Percentiles rank a stretch among this genome's conserved stretches.
Conservation (phyloP, 2,888 invertebrate genomes). For the Stenchaetothrips biformis region DNA sequence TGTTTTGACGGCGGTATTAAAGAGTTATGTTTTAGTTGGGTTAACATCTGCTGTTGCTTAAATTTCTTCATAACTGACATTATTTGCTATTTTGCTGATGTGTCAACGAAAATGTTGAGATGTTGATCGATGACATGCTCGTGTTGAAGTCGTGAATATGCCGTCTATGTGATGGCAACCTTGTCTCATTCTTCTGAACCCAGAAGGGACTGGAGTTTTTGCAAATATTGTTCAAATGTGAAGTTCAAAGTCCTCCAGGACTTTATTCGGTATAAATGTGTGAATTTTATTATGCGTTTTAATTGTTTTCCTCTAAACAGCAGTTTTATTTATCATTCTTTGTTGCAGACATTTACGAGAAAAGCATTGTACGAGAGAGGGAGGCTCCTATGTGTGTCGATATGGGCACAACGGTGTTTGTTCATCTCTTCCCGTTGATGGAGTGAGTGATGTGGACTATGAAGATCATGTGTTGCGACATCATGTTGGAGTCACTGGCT, state of each 20-base stretch:
- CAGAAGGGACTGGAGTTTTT: not conserved
- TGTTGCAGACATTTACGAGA: conserved; percentile 68
- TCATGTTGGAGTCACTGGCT: conserved; percentile 46
- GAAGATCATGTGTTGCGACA: conserved; percentile 74
- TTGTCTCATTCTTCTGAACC: not conserved
- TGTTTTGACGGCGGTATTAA: no score
- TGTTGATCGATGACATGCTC: not conserved
- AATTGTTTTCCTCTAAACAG: not conserved
- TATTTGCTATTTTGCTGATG: not conserved
- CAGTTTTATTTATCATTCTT: conserved; percentile 26
- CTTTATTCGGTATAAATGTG: not conserved
- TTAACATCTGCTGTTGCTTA: not conserved
- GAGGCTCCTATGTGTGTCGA: conserved; percentile 78
- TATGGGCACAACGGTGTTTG: conserved; percentile 86
- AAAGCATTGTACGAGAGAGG: conserved; percentile 76
- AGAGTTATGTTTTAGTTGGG: not conserved
- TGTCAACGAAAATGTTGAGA: not conserved
- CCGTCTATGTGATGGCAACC: not conserved
- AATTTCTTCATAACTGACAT: not conserved
- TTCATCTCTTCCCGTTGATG: conserved; percentile 80
- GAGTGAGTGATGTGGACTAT: conserved; percentile 82
- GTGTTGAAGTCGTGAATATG: not conserved
- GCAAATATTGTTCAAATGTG: not conserved
- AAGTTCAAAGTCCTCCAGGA: not conserved
- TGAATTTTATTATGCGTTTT: not conserved